phyloP scores from a whole-genome alignment of 2,113 vertebrate species.

The Microtus richardsoni region DNA sequence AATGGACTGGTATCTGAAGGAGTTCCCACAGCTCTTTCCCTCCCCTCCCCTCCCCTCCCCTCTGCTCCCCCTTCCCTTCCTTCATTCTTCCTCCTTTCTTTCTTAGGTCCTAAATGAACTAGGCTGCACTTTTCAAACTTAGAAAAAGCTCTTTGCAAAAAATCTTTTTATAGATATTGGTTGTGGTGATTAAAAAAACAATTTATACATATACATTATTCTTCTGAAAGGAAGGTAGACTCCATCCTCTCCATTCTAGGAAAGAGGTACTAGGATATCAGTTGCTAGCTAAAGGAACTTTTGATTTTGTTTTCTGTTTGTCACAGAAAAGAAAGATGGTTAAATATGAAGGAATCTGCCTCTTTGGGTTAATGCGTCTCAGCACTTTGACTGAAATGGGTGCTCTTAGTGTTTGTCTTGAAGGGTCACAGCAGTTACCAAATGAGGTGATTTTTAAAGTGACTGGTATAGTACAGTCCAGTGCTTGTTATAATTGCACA shows the following conservation, averaged over 20 bases:
- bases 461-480: neutral
- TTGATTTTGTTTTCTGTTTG: slow-evolving; percentile 52
- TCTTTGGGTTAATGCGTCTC: neutral
- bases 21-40: no score
- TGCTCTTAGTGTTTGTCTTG: slow-evolving; percentile 12
- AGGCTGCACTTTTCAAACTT: slow-evolving; percentile 12
- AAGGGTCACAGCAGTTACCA: slow-evolving; percentile 5
- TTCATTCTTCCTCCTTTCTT: neutral
- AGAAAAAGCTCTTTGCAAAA: slow-evolving; percentile 11
- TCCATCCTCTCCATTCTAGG: neutral
- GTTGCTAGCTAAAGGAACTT: neutral
- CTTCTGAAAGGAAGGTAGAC: slow-evolving; percentile 4
- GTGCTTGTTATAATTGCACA: neutral
- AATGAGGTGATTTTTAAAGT: slow-evolving; percentile 48
- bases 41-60: no score
- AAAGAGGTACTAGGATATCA: slow-evolving; percentile 32
- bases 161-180: slow-evolving; percentile 22
- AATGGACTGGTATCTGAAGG: no score
- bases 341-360: neutral
- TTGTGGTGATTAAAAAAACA: neutral
- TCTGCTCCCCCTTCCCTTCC: no score
- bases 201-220: neutral
- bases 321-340: slow-evolving; percentile 1
- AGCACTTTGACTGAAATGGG: neutral
- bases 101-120: slow-evolving; percentile 37